Conservation (phyloP, 2,888 invertebrate genomes). For the Orthonychiurus folsomi region DNA sequence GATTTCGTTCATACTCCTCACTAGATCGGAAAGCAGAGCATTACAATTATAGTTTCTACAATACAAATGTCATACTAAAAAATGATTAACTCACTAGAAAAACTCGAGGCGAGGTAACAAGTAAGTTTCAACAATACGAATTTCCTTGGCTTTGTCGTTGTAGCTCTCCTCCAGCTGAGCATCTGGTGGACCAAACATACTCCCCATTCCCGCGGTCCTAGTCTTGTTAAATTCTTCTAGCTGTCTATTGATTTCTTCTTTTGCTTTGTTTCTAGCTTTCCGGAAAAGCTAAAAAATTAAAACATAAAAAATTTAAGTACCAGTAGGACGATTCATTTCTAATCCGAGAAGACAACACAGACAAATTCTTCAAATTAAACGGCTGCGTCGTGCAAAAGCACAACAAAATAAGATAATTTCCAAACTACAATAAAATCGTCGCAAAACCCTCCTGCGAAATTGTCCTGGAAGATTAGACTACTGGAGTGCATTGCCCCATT, state of each 20-base stretch:
- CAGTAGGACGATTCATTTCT: background rate
- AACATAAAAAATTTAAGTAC: background rate
- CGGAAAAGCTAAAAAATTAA: constrained; percentile 58
- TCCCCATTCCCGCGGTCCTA: constrained; percentile 77
- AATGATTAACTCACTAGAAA: constrained; percentile 58
- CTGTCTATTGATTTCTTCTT: constrained; percentile 69
- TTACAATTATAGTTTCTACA: too few species aligned
- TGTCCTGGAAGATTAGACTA: too few species aligned
- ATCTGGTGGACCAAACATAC: constrained; percentile 80
- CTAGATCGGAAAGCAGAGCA: constrained; percentile 45
- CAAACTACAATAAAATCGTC: too few species aligned
- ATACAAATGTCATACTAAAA: too few species aligned
- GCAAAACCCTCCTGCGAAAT: too few species aligned
- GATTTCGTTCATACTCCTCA: constrained; percentile 57
- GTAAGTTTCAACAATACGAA: constrained; percentile 62
- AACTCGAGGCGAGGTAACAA: constrained; percentile 63
- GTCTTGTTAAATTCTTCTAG: constrained; percentile 80
- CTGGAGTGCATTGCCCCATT: too few species aligned
- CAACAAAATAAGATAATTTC: too few species aligned
- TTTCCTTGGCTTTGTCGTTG: constrained; percentile 67
- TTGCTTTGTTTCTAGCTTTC: constrained; percentile 74
- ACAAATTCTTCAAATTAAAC: too few species aligned
- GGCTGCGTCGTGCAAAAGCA: too few species aligned
- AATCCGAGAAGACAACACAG: too few species aligned
- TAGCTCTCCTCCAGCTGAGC: constrained; percentile 66